Base-by-base conservation (phyloP, 2,113 vertebrate species). In the Ranitomeya variabilis region DNA sequence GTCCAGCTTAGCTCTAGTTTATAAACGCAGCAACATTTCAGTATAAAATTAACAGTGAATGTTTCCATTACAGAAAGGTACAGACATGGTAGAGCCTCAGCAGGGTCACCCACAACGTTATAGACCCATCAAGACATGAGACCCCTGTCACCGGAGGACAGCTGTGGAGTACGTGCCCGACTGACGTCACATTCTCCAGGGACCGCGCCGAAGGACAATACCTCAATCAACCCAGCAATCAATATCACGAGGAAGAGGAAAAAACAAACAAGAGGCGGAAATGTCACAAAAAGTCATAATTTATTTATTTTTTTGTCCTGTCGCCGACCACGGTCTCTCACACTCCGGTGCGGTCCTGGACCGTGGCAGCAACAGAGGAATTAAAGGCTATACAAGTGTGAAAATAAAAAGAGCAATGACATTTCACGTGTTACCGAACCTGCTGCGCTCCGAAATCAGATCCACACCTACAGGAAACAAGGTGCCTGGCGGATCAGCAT, bases 301-400 rank as follows among this genome's bases (percentile, higher is more conserved):
- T 94, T 91, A 92, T 92, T 93, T 87, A 80, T 45, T 73, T 73
- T 16, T 73, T 2, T 73, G 37, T 23, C 62, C 87, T 91, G 89
- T 90, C 90, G 90, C 18, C 90, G 82, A 90, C 55, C 78, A 76
- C 91, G 90, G 93, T 94, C 93, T 95, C 95, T 92, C 94, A 95
- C 89, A 92, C 93, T 86, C 86, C 90, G 83, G 91, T 91, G 92
- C 91, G 94, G 93, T 95, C 95, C 95, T 95, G 91, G 92, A 95
- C 94, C 93, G 90, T 85, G 91, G 88, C n/a, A 80, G 87, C 90
- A 90, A 91, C 90, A 90, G 90, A 89, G 91, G 89, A 90, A 90
- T 92, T 76, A 90, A 90, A 93, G 90, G 91, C 84, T 91, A 87
- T 83, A 87, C 73, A 90, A 21, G 90, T 73, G 90, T 91, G 90